These are phyloP conservation scores for Gobiocypris rarus DNA, from an alignment of 2,113 vertebrate genomes.

Conservation along the genomic window DNA sequence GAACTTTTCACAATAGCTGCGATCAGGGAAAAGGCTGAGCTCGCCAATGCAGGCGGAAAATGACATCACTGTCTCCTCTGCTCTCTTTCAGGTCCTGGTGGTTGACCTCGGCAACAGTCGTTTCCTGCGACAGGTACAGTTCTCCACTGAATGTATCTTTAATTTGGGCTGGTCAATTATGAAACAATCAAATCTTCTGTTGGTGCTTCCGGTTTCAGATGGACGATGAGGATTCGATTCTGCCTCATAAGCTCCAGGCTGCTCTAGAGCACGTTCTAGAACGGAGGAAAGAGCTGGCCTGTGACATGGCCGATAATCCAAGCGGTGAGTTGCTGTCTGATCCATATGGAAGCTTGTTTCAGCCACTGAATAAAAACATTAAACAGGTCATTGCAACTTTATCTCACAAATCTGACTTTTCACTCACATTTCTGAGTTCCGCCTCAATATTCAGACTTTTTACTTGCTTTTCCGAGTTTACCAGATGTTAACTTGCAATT, in stretches of 20 bases:
- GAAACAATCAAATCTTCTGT: not conserved
- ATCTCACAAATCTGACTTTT: no score
- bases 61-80: slow-evolving; percentile 63
- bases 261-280: slow-evolving; percentile 92
- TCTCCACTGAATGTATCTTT: not conserved
- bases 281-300: slow-evolving; percentile 87
- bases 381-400: no score
- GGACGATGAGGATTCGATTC: slow-evolving; percentile 94
- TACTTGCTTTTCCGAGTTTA: no score
- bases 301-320: slow-evolving; percentile 80
- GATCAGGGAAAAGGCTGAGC: slow-evolving; percentile 73
- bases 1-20: slow-evolving; percentile 61
- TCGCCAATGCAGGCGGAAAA: slow-evolving; percentile 56
- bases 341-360: no score
- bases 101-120: slow-evolving; percentile 93
- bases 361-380: no score
- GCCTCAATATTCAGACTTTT: no score
- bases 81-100: slow-evolving; percentile 85
- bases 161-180: not conserved
- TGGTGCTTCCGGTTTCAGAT: slow-evolving; percentile 71
- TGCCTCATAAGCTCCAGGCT: slow-evolving; percentile 92
- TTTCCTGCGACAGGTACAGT: slow-evolving; percentile 89
- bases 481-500: no score
- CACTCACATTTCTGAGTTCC: no score
- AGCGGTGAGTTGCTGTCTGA: slow-evolving; percentile 66